phyloP scores from a whole-genome alignment of 2,888 invertebrate species.

The Thymelicus lineola region DNA sequence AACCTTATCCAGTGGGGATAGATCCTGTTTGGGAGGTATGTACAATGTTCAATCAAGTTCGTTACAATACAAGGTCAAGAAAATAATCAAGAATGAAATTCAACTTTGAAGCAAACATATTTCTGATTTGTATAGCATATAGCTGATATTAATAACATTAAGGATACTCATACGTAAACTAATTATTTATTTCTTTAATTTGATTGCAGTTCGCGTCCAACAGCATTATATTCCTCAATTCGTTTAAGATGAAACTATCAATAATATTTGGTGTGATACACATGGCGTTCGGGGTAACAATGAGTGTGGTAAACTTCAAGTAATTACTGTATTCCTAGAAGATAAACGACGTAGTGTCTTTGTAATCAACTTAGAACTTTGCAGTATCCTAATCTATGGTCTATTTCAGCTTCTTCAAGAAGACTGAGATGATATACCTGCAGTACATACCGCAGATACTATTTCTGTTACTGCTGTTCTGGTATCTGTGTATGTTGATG shows the following conservation, averaged over 20 bases:
- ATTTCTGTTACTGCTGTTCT: constrained; percentile 88
- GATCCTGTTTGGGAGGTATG: constrained; percentile 90
- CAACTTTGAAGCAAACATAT: too few relatives aligned
- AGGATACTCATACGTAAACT: background rate
- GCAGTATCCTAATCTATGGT: constrained; percentile 36
- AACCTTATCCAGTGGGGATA: constrained; percentile 88
- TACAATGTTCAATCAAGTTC: too few relatives aligned
- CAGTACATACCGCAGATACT: constrained; percentile 90
- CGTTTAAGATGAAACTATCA: constrained; percentile 91
- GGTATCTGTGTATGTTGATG: constrained; percentile 88
- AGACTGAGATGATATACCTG: constrained; percentile 78
- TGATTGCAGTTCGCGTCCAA: constrained; percentile 83
- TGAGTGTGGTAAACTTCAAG: constrained; percentile 87
- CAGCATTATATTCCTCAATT: constrained; percentile 90
- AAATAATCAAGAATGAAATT: too few relatives aligned
- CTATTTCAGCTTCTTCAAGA: constrained; percentile 77
- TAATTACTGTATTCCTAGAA: constrained; percentile 84
- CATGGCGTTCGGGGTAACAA: constrained; percentile 90
- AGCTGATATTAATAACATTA: too few relatives aligned
- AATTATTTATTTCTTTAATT: constrained; percentile 29
- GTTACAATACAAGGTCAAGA: background rate
- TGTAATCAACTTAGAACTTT: constrained; percentile 40
- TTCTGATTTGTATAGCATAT: too few relatives aligned
- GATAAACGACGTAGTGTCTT: constrained; percentile 59
- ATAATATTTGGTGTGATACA: constrained; percentile 90